Conservation (phyloP, 2,797 vertebrate genomes). For the Iguana delicatissima region DNA sequence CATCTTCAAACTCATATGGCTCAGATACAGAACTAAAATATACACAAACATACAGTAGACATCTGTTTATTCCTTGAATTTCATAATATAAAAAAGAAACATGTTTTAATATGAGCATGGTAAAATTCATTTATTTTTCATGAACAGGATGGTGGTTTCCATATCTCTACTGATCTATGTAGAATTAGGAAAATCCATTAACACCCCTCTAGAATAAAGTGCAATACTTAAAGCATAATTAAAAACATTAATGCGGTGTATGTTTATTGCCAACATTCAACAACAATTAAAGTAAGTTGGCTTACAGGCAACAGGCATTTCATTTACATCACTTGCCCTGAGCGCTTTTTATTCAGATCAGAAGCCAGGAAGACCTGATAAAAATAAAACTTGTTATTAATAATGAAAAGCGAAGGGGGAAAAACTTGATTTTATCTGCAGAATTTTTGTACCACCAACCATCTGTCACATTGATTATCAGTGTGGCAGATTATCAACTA, state of each 20-base stretch:
- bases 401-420: not conserved
- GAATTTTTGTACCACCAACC: not conserved
- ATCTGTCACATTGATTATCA: not conserved
- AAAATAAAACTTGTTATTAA: not conserved
- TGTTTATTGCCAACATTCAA: slow-evolving; percentile 7
- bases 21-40: not conserved
- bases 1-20: not conserved
- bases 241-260: not conserved
- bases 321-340: not conserved
- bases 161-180: not conserved
- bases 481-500: no score
- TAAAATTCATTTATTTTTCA: slow-evolving; percentile 20
- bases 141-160: not conserved
- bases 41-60: not conserved
- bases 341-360: not conserved
- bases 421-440: not conserved
- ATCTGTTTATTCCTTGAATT: not conserved
- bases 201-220: slow-evolving; percentile 3
- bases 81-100: not conserved
- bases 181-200: not conserved
- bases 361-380: not conserved
- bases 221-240: not conserved
- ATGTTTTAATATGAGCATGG: not conserved
- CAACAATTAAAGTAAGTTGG: not conserved
- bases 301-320: not conserved